phyloP scores from a whole-genome alignment of 1,140 invertebrate genomes.

The Melipona quadrifasciata region DNA sequence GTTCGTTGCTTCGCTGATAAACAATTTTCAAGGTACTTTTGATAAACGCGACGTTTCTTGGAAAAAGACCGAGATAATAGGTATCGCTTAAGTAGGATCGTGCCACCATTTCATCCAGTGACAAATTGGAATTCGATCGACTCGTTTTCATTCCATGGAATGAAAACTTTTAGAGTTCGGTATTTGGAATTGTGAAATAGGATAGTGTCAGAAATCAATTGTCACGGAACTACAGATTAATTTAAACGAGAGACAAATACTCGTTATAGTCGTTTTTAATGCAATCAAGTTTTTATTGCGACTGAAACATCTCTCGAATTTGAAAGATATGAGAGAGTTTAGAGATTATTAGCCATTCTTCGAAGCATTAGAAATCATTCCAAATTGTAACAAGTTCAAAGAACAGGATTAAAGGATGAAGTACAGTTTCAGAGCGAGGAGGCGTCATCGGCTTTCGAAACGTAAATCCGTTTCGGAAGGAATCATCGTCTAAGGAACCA shows the following conservation, averaged over 20 bases:
- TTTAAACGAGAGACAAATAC: neutral
- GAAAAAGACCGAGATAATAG: neutral
- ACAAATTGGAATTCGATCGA: neutral
- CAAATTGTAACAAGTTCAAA: neutral
- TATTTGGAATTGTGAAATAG: neutral
- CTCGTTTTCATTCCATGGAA: neutral
- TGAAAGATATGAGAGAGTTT: too few species aligned
- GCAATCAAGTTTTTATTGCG: neutral
- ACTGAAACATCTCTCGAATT: neutral
- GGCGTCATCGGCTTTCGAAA: too few species aligned
- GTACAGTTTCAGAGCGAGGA: neutral
- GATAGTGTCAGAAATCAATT: neutral
- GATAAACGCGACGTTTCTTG: neutral
- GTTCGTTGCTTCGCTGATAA: conserved; percentile 36
- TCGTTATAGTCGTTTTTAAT: neutral
- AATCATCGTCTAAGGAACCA: conserved; percentile 1
- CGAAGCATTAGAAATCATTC: neutral
- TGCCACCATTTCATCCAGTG: neutral
- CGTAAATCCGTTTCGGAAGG: neutral
- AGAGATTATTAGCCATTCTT: neutral
- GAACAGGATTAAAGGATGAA: neutral
- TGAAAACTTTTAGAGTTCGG: neutral
- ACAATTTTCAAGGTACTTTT: conserved; percentile 19
- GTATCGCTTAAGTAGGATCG: too few species aligned
- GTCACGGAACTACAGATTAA: neutral